Evolutionary conservation across 35 echinoderm and acorn worm genomes (phyloP).

Genomic region (Amphiura filiformis): DNA sequence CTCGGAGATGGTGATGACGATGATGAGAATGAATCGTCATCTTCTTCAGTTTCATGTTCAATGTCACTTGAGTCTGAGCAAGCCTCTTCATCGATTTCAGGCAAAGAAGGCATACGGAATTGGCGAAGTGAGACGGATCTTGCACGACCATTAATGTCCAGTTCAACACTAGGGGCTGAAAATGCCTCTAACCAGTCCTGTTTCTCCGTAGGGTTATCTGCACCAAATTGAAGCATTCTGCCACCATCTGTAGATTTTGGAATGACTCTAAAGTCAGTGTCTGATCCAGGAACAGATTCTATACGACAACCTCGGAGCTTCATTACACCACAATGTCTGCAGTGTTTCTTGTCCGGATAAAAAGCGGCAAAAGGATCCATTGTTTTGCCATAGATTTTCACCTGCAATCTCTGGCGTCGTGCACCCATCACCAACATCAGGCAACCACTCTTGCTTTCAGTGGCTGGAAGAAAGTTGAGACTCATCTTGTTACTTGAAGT

Average conservation of each 20-base stretch:
- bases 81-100: conserved; percentile 29
- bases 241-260: conserved; percentile 40
- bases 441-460: conserved; percentile 34
- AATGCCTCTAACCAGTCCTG: conserved; percentile 40
- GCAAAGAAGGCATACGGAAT: conserved; percentile 8
- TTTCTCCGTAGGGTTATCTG: conserved; percentile 20
- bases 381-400: conserved; percentile 47
- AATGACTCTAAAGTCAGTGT: conserved; percentile 35
- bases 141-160: conserved; percentile 5
- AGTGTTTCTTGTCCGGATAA: conserved; percentile 52
- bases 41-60: conserved; percentile 12
- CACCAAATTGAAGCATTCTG: conserved; percentile 17
- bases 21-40: too few relatives aligned
- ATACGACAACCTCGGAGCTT: conserved; percentile 35
- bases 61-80: conserved; percentile 32
- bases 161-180: background rate
- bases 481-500: background rate
- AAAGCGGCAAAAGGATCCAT: conserved; percentile 51
- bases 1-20: background rate
- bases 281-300: conserved; percentile 1
- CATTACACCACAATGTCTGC: conserved; percentile 43
- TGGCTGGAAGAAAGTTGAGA: conserved; percentile 32
- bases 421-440: conserved; percentile 24
- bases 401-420: conserved; percentile 36
- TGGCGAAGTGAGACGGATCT: conserved; percentile 3